Conservation (phyloP, 2,113 vertebrate species). For the Lontra canadensis region DNA sequence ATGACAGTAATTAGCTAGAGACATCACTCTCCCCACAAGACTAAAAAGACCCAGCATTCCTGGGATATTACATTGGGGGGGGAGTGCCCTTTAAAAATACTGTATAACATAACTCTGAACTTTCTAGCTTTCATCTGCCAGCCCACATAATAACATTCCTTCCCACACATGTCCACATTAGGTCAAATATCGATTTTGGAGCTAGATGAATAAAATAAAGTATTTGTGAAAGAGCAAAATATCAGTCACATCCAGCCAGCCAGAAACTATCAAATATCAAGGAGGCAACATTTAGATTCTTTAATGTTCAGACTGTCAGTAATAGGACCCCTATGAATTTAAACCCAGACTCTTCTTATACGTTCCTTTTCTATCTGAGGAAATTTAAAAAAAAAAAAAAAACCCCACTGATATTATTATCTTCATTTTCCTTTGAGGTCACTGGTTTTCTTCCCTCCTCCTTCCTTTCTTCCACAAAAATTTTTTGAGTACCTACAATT, state of each 20-base stretch:
- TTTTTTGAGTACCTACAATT: not conserved
- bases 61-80: not conserved
- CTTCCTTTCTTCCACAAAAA: not conserved
- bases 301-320: constrained; percentile 43
- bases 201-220: constrained; percentile 63
- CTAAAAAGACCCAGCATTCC: not conserved
- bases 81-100: constrained; percentile 42
- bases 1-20: constrained; percentile 38
- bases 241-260: constrained; percentile 52
- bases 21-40: constrained; percentile 7
- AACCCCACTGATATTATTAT: not conserved
- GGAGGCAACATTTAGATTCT: constrained; percentile 46
- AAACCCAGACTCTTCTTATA: constrained; percentile 2
- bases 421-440: not conserved
- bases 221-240: constrained; percentile 65
- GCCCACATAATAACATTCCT: constrained; percentile 27
- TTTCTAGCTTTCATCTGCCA: constrained; percentile 56
- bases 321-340: constrained; percentile 11
- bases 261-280: constrained; percentile 71
- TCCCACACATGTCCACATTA: constrained; percentile 44
- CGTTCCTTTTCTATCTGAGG: not conserved
- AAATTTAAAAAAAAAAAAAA: not conserved
- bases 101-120: not conserved
- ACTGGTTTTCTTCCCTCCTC: not conserved
- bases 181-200: constrained; percentile 66